phyloP scores from a whole-genome alignment of 2,888 invertebrate genomes.

The Sminthurinus aureus region DNA sequence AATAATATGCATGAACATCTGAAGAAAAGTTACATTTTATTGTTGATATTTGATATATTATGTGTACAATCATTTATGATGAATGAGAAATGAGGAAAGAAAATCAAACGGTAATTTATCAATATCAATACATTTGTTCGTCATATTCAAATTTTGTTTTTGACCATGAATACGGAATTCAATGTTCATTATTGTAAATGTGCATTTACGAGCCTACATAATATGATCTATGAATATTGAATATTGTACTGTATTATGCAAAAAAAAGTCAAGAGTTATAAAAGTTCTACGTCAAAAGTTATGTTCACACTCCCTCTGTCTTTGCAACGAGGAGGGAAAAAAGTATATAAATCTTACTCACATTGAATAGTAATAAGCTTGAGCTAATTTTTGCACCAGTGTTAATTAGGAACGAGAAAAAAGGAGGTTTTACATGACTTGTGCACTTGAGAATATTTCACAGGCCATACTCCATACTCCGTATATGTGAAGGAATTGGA shows the following conservation, averaged over 20 bases:
- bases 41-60: neutral
- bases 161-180: neutral
- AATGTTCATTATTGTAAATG: neutral
- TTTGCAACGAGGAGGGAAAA: neutral
- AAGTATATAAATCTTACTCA: neutral
- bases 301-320: neutral
- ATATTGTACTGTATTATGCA: neutral
- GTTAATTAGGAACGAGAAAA: neutral
- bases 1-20: neutral
- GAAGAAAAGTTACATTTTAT: neutral
- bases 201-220: too few relatives aligned
- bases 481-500: neutral
- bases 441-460: neutral
- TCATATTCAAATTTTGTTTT: neutral
- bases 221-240: neutral
- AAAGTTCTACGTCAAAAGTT: neutral
- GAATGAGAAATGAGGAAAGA: neutral
- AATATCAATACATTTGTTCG: neutral
- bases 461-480: neutral
- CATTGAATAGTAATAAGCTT: neutral
- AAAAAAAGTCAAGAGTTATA: neutral
- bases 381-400: neutral
- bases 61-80: neutral
- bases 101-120: neutral
- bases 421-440: neutral